Base-by-base conservation (phyloP, 35 echinoderm and acorn worm genomes). In the Apostichopus californicus region DNA sequence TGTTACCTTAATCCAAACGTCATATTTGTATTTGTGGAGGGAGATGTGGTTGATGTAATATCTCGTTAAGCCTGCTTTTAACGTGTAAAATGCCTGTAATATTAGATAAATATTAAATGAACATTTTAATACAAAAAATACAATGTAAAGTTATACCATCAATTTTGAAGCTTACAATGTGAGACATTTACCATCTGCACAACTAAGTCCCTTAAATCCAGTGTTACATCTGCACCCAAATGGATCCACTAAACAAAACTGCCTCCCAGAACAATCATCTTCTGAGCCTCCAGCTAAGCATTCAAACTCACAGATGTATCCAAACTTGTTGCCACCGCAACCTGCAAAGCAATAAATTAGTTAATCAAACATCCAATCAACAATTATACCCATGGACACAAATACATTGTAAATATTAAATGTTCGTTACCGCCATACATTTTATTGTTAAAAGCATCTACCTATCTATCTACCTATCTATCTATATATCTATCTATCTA, bases 181-280 rank as follows among this genome's bases (percentile, higher is more conserved):
- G 10, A 17, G 17, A 68, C 64, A 68, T 13, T 68, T 81, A 81
- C 79, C 79, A 11, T 13, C 14, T 13, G 15, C 5, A 52, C 84
- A 87, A 9, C 56, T 25, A n/a, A 87, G 84, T 5, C 60, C 84
- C 56, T 87, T 11, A 53, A 53, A 87, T 21, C 84, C 84, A 20
- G 84, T 10, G 56, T 87, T 87, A 87, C 84, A 87, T 63, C 84
- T 87, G 56, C 84, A 87, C 22, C 84, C 84, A 59, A 87, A 87
- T 5, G 84, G 56, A 87, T 87, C 84, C 58, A 87, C n/a, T 18
- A 87, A 25, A 66, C 84, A 87, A 66, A 87, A 87, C 56, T 58
- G 84, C n/a, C 14, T 23, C 20, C 84, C 84, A 58, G 5, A n/a
- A 59, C 84, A 87, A 20, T 15, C 12, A 58, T 87, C 60, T 56